Conservation (phyloP, 2,797 vertebrate species). For the Bucorvus abyssinicus region DNA sequence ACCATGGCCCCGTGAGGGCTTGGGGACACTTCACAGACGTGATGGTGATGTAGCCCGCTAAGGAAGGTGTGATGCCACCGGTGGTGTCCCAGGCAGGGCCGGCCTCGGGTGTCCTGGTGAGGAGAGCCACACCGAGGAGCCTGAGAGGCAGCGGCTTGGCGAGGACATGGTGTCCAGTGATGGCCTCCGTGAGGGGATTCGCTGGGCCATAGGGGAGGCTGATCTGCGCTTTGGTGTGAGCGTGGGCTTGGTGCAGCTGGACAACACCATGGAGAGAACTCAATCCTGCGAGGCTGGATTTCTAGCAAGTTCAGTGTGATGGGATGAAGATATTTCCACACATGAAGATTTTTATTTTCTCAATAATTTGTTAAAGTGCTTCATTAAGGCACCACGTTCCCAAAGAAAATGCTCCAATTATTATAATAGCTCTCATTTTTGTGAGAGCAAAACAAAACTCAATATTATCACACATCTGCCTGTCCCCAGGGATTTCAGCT, state of each 20-base stretch:
- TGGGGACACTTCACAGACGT: background rate
- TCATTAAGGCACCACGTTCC: background rate
- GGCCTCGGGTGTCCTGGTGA: fast-evolving
- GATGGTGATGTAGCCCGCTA: background rate
- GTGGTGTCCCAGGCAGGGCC: fast-evolving
- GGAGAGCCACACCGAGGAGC: background rate
- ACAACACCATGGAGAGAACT: background rate
- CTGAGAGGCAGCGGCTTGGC: fast-evolving
- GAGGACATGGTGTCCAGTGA: fast-evolving
- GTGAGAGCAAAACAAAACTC: conserved; percentile 5
- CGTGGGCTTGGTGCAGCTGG: background rate
- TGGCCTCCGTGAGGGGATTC: background rate
- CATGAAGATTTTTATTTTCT: background rate
- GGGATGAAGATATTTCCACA: background rate
- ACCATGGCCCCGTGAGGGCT: too few relatives aligned
- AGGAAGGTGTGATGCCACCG: fast-evolving
- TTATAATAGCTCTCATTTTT: background rate
- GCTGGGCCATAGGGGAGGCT: too few relatives aligned
- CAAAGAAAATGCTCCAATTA: background rate
- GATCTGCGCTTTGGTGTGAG: fast-evolving
- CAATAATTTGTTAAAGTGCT: background rate
- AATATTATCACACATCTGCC: background rate
- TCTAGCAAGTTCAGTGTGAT: background rate
- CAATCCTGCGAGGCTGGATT: background rate
- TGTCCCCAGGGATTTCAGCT: background rate